A percentile compares a stretch with the other conserved stretches of the same genome.
phyloP scores from a whole-genome alignment of 2,797 vertebrate species.

The Pempheris klunzingeri region DNA sequence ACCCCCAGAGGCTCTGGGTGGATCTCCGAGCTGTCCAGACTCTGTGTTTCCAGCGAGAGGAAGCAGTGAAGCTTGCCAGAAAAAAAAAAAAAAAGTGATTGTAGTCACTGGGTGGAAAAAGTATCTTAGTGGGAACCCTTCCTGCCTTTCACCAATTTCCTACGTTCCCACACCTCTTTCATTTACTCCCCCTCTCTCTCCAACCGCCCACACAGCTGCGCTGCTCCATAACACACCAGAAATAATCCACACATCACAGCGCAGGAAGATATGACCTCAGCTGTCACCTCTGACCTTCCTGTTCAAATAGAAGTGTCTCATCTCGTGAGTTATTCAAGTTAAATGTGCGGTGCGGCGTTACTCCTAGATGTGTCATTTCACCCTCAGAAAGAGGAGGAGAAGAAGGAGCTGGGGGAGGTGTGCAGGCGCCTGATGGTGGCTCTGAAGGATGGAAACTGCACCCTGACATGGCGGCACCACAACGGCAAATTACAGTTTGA shows the following conservation, averaged over 20 bases:
- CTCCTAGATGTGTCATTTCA: neutral
- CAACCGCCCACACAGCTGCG: neutral
- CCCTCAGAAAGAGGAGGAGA: constrained; percentile 29
- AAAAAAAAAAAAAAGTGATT: constrained; percentile 48
- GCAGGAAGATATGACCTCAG: constrained; percentile 43
- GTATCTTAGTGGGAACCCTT: constrained; percentile 66
- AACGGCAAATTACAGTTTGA: neutral
- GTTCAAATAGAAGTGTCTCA: neutral
- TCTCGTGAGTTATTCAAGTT: neutral
- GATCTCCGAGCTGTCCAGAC: constrained; percentile 10
- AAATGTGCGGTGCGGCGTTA: neutral
- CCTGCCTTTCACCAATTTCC: constrained; percentile 75
- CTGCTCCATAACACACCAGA: constrained; percentile 29
- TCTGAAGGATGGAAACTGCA: constrained; percentile 54
- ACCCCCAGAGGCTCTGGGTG: neutral
- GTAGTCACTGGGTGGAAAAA: constrained; percentile 68
- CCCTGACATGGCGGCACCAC: neutral
- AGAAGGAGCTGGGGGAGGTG: constrained; percentile 35
- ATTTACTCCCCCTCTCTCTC: neutral
- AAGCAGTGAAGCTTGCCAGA: constrained; percentile 39
- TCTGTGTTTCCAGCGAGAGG: constrained; percentile 41
- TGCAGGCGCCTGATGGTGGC: constrained; percentile 62
- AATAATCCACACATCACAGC: constrained; percentile 43
- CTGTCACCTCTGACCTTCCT: constrained; percentile 36
- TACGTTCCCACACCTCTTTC: constrained; percentile 69